phyloP scores from a whole-genome alignment of 2,113 vertebrate genomes.

The Coryphaenoides rupestris region DNA sequence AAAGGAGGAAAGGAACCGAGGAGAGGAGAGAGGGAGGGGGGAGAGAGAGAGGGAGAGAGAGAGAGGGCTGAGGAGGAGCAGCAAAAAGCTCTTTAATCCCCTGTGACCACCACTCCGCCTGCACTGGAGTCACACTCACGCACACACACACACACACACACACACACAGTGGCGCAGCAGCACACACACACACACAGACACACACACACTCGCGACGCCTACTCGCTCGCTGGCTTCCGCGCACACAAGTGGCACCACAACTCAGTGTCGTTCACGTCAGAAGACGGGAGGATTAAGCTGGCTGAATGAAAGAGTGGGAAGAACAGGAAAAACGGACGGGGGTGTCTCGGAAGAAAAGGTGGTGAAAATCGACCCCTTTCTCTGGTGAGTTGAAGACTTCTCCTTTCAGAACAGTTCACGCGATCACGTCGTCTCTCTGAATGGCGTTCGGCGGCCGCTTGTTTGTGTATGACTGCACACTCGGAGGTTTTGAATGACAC shows the following conservation, averaged over 20 bases:
- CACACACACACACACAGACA: slow-evolving; percentile 8
- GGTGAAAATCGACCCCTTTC: slow-evolving; percentile 12
- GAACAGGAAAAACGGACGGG: background rate
- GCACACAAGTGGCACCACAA: slow-evolving; percentile 31
- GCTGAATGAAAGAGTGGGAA: slow-evolving; percentile 15
- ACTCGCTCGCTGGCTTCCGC: background rate
- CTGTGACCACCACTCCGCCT: slow-evolving; percentile 42
- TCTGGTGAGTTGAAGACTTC: slow-evolving; percentile 51
- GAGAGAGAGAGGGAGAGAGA: background rate
- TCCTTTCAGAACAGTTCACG: too few species aligned
- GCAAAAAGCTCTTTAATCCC: slow-evolving; percentile 35
- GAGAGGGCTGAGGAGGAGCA: slow-evolving; percentile 10
- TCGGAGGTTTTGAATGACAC: too few species aligned
- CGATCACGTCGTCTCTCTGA: too few species aligned
- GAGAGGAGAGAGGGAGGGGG: slow-evolving; percentile 1
- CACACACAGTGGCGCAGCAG: too few species aligned
- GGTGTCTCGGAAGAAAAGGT: slow-evolving; percentile 20
- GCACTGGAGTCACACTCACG: slow-evolving; percentile 30
- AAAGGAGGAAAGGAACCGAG: slow-evolving; percentile 20
- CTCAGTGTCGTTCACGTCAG: slow-evolving; percentile 35
- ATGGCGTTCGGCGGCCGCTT: too few species aligned
- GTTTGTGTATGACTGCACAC: too few species aligned
- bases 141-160: slow-evolving; percentile 1
- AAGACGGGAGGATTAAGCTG: slow-evolving; percentile 38
- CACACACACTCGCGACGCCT: slow-evolving; percentile 7